Percentiles rank a stretch among this genome's conserved stretches.
phyloP scores from a whole-genome alignment of 2,113 vertebrate species.

The Bolborhynchus lineola region DNA sequence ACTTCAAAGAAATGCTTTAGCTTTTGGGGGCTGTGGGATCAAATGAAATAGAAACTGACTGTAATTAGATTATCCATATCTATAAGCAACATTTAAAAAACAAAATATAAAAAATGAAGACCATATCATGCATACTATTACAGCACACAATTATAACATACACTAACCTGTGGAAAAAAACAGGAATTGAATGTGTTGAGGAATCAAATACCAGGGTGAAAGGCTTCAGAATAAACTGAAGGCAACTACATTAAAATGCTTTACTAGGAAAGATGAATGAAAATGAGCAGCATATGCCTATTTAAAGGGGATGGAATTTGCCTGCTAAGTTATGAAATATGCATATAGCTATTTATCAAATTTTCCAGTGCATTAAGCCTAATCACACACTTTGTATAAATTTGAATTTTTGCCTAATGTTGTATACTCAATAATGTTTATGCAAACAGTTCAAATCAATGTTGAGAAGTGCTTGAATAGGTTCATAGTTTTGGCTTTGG shows the following conservation, averaged over 20 bases:
- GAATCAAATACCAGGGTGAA: neutral
- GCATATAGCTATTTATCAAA: neutral
- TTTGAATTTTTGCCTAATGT: neutral
- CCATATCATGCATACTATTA: neutral
- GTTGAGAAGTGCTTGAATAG: neutral
- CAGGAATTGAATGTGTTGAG: neutral
- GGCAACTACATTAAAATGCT: neutral
- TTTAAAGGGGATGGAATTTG: neutral
- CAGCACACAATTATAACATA: neutral
- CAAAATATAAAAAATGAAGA: neutral
- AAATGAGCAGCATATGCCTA: neutral
- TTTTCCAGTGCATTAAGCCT: neutral
- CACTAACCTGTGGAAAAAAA: neutral
- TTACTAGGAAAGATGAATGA: neutral
- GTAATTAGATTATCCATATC: neutral
- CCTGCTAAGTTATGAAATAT: neutral
- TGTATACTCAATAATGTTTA: neutral
- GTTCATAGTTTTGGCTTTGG: neutral
- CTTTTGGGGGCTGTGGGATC: neutral
- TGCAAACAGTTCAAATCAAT: neutral
- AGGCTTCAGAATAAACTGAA: neutral
- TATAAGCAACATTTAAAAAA: neutral
- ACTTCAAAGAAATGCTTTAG: neutral
- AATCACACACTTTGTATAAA: neutral
- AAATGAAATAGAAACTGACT: neutral